Conservation (phyloP, 2,888 invertebrate species). For the Polylopha cassiicola region DNA sequence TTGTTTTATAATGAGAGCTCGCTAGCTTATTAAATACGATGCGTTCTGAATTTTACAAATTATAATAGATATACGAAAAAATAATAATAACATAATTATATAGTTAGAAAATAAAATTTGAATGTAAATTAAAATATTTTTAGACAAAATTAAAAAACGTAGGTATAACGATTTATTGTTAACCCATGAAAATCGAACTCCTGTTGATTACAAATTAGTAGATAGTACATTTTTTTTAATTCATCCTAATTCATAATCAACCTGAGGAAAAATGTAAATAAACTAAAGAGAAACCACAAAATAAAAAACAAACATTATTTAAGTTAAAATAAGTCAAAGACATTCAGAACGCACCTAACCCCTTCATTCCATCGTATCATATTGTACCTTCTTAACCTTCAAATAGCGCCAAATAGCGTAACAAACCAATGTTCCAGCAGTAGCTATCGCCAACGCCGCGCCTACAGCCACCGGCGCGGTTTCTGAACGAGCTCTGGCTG, state of each 20-base stretch:
- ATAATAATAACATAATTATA: background rate
- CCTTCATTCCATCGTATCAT: constrained; percentile 90
- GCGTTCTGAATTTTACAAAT: constrained; percentile 25
- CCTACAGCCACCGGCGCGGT: constrained; percentile 88
- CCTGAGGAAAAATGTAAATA: no score
- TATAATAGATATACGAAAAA: background rate
- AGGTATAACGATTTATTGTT: no score
- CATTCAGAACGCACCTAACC: constrained; percentile 34
- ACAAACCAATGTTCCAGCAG: constrained; percentile 87
- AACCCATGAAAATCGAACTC: no score
- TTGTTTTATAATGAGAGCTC: constrained; percentile 22
- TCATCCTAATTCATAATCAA: no score
- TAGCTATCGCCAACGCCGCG: constrained; percentile 88
- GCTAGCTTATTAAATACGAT: constrained; percentile 23
- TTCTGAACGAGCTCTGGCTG: constrained; percentile 80
- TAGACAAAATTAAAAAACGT: no score
- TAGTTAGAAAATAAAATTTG: background rate
- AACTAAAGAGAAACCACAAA: background rate
- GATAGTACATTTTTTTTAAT: no score
- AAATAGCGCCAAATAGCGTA: constrained; percentile 92
- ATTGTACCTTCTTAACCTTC: constrained; percentile 93
- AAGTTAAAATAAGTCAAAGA: constrained; percentile 14
- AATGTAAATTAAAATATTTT: no score
- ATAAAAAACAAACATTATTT: constrained; percentile 19
- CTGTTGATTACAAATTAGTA: no score